Base-by-base conservation (phyloP, 1,140 invertebrate species). In the Stenopsyche tienmushanensis region DNA sequence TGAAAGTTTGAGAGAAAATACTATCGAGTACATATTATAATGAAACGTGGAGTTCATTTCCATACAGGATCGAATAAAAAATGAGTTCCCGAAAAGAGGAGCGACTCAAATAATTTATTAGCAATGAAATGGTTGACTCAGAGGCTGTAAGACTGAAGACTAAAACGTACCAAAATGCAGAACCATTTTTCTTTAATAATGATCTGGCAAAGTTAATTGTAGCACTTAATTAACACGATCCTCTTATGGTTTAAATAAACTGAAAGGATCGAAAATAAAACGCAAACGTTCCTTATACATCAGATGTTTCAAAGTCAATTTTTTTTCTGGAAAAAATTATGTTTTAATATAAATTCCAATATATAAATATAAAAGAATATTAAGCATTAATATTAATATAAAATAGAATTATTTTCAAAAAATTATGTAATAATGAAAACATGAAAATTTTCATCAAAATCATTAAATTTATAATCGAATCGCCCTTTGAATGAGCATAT, bases 61-160 rank as follows among this genome's bases (percentile, higher is more conserved):
- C 62, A 64, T 64, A 64, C 50, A 49, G 42, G 62, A 54, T 54
- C 45, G 62, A 53, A 64, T 64, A 64, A 64, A 64, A 64, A 64
- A 64, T 64, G 62, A 54, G 62, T 54, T 64, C 62, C 17, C 52
- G 62, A 64, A 64, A 64, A 45, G 29, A 53, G 62, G 52, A 55
- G 52, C 62, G 62, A 52, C 24, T 49, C 41, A n/a, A 50, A 64
- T 64, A 64, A 64, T 64, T 64, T 54, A 64, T 64, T 64, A 44
- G 52, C 54, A 34, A 57, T 20, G 39, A 57, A 34, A 34, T 34
- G 29, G 34, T 42, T 42, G 24, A 57, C 20, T 23, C 54, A 18
- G 34, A n/a, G 54, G 54, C 1, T 1, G 13, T 21, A 7, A 42
- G 13, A 24, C 20, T 25, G 50, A 53, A 25, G 20, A 25, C 23